Conservation (phyloP, 2,797 vertebrate genomes). For the Eutrigla gurnardus region DNA sequence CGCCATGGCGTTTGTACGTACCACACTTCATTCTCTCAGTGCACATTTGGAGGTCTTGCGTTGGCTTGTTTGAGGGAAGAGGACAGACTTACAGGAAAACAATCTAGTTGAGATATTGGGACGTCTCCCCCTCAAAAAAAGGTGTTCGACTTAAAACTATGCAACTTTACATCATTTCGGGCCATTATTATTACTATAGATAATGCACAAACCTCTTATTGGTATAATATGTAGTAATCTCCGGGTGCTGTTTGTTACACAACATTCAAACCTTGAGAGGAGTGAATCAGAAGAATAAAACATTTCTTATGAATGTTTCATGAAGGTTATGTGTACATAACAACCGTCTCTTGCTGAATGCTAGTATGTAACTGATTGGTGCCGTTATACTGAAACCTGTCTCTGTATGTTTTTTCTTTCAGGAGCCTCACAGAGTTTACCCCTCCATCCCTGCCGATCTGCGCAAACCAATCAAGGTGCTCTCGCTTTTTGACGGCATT, state of each 20-base stretch:
- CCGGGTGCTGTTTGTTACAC: too few relatives aligned
- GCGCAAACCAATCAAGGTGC: conserved; percentile 89
- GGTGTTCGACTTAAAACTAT: too few relatives aligned
- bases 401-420: neutral
- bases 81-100: neutral
- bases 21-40: neutral
- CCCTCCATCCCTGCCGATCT: conserved; percentile 88
- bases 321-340: neutral
- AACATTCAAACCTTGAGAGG: too few relatives aligned
- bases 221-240: too few relatives aligned
- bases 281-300: too few relatives aligned
- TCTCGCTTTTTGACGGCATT: conserved; percentile 95
- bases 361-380: neutral
- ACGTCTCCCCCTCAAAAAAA: too few relatives aligned
- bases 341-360: neutral
- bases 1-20: conserved; percentile 91
- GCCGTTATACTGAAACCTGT: neutral
- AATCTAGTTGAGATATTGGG: neutral
- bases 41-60: neutral
- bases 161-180: too few relatives aligned
- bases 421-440: conserved; percentile 95
- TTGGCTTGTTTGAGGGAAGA: neutral
- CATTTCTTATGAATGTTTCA: too few relatives aligned
- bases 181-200: too few relatives aligned
- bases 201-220: too few relatives aligned